phyloP scores from a whole-genome alignment of 2,113 vertebrate species.

The Podocnemis expansa region DNA sequence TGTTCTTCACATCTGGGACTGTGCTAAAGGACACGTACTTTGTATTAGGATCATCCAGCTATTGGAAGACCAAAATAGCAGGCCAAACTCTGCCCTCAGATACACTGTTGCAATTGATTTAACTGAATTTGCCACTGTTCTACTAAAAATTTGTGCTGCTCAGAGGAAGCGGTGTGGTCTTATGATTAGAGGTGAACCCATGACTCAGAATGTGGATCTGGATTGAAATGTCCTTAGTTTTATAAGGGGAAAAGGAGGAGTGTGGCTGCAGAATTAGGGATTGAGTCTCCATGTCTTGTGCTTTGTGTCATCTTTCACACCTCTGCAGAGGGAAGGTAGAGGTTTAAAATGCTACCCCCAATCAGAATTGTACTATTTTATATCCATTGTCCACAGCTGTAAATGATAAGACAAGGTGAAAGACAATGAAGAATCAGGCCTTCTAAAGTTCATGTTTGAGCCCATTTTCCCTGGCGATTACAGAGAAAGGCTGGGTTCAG shows the following conservation, averaged over 20 bases:
- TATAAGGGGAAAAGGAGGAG: background rate
- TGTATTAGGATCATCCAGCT: background rate
- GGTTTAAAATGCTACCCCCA: background rate
- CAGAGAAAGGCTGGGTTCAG: background rate
- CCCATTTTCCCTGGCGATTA: background rate
- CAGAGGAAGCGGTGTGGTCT: background rate
- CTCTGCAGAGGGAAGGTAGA: background rate
- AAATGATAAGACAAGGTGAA: background rate
- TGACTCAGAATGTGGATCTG: background rate
- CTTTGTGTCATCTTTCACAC: background rate
- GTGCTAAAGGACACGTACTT: background rate
- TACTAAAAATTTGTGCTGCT: background rate
- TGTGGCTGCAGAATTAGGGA: background rate
- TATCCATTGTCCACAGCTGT: background rate
- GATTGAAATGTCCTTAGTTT: background rate
- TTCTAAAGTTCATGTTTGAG: background rate
- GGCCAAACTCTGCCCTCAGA: background rate
- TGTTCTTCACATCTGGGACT: background rate
- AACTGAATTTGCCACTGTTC: background rate
- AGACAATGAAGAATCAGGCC: background rate
- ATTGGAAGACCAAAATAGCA: background rate
- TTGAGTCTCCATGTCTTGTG: background rate
- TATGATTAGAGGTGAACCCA: background rate
- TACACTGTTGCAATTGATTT: background rate
- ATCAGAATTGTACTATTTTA: accelerated